Percentiles rank a stretch among this genome's conserved stretches.
Evolutionary conservation across 2,113 vertebrate species (phyloP).

Genomic region (Micromys minutus): DNA sequence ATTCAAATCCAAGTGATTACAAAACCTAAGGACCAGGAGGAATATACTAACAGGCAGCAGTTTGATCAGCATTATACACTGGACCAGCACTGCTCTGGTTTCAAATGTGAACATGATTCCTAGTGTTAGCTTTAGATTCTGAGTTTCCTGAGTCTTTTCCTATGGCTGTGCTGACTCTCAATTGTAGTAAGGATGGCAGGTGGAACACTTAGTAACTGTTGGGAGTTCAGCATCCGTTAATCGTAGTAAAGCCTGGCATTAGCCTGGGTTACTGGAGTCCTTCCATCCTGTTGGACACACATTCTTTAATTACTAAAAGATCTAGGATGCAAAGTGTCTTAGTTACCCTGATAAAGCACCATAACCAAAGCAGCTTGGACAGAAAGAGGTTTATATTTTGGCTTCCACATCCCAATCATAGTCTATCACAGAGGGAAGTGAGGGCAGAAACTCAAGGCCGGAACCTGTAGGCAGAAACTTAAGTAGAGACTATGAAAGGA

Average conservation of each 20-base stretch:
- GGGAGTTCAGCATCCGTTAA: neutral
- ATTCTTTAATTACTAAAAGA: neutral
- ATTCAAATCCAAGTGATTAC: neutral
- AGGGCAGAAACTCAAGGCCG: neutral
- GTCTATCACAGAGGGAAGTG: neutral
- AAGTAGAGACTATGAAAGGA: neutral
- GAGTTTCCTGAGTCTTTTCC: neutral
- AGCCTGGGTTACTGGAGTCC: neutral
- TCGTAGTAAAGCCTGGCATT: neutral
- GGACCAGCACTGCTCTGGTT: neutral
- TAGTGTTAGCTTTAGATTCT: neutral
- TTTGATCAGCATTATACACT: neutral
- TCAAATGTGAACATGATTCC: neutral
- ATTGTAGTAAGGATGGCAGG: neutral
- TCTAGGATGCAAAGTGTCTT: neutral
- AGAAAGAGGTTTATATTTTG: neutral
- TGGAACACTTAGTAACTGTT: neutral
- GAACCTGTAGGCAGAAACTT: neutral
- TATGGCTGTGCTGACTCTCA: neutral
- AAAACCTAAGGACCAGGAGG: neutral
- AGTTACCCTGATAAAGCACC: neutral
- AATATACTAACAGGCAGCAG: neutral
- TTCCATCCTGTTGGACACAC: neutral
- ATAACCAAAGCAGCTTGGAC: neutral
- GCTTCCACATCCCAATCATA: neutral